These are phyloP conservation scores for Orientallactaga bullata DNA, from an alignment of 2,113 vertebrate species.

Conservation along the genomic window DNA sequence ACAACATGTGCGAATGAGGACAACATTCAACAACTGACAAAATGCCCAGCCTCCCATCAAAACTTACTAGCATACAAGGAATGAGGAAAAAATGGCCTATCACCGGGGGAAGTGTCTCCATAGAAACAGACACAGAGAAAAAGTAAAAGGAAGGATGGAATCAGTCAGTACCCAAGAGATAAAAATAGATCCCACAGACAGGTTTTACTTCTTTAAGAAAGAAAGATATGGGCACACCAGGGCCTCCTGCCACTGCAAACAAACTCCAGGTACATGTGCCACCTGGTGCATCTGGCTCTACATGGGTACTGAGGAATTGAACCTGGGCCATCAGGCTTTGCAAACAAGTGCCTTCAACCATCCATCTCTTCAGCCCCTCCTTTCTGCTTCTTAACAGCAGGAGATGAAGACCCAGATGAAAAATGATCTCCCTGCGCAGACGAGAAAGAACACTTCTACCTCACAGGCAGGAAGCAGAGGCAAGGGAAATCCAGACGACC, in stretches of 20 bases:
- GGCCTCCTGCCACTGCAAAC: too few relatives aligned
- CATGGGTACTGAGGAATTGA: too few relatives aligned
- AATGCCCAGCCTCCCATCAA: not conserved
- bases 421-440: not conserved
- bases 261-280: too few relatives aligned
- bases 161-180: not conserved
- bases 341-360: too few relatives aligned
- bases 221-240: not conserved
- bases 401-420: not conserved
- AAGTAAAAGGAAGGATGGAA: not conserved
- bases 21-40: conserved; percentile 2
- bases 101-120: not conserved
- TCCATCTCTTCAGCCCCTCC: too few relatives aligned
- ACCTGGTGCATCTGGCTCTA: too few relatives aligned
- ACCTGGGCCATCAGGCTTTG: too few relatives aligned
- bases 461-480: not conserved
- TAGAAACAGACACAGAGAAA: not conserved
- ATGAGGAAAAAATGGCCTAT: not conserved
- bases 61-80: not conserved
- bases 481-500: not conserved
- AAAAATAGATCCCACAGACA: not conserved
- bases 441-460: not conserved
- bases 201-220: not conserved
- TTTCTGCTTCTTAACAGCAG: not conserved
- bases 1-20: not conserved